phyloP scores from a whole-genome alignment of 2,797 vertebrate species.

The Hemibagrus guttatus region DNA sequence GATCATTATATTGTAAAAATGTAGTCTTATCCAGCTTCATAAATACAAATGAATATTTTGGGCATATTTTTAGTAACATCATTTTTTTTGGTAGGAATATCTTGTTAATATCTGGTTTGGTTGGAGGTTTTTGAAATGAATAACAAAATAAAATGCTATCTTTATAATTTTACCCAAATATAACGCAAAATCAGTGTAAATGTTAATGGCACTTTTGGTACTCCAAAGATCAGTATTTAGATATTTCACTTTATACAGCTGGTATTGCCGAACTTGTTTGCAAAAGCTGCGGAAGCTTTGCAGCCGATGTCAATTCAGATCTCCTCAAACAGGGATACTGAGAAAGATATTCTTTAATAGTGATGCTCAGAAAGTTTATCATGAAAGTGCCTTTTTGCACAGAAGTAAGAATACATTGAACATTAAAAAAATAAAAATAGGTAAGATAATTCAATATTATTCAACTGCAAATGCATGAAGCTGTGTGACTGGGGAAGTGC shows the following conservation, averaged over 20 bases:
- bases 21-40: slow-evolving; percentile 7
- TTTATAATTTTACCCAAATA: slow-evolving; percentile 4
- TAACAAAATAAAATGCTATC: slow-evolving; percentile 1
- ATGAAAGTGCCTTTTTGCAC: slow-evolving; percentile 56
- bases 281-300: slow-evolving; percentile 36
- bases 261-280: slow-evolving; percentile 26
- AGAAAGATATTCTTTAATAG: background rate
- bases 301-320: slow-evolving; percentile 46
- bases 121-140: slow-evolving; percentile 19
- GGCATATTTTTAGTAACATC: background rate
- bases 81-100: slow-evolving; percentile 11
- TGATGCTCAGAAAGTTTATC: slow-evolving; percentile 27
- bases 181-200: background rate
- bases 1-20: slow-evolving; percentile 16
- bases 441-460: slow-evolving; percentile 1
- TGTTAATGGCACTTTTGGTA: slow-evolving; percentile 43
- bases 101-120: slow-evolving; percentile 8
- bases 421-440: background rate
- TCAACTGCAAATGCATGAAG: slow-evolving; percentile 31
- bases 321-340: background rate
- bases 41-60: background rate
- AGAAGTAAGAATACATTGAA: slow-evolving; percentile 13
- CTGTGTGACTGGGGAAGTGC: slow-evolving; percentile 31
- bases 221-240: slow-evolving; percentile 49
- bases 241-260: slow-evolving; percentile 23